Evolutionary conservation across 2,888 invertebrate species (phyloP).

Genomic region (Sphaerophoria rueppellii): DNA sequence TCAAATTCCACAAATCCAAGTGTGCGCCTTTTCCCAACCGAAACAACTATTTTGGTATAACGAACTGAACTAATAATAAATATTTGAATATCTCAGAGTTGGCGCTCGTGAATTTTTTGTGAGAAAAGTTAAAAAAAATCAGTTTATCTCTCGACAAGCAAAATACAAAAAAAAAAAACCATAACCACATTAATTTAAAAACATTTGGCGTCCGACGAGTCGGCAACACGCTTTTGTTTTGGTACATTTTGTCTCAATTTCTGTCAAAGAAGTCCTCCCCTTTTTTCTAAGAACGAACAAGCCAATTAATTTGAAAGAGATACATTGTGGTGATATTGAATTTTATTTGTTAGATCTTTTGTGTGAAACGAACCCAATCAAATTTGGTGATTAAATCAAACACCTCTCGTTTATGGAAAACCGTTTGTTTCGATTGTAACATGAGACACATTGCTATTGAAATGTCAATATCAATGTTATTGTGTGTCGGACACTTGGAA

Average conservation of each 20-base stretch:
- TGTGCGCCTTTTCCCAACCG: neutral
- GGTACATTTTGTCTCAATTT: slow-evolving; percentile 16
- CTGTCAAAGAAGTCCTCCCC: neutral
- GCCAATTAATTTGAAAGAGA: slow-evolving; percentile 33
- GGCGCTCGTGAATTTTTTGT: neutral
- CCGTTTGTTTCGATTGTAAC: slow-evolving; percentile 3
- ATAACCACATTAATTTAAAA: slow-evolving; percentile 9
- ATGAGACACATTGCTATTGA: slow-evolving; percentile 10
- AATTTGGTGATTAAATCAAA: slow-evolving; percentile 11
- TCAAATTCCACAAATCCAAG: slow-evolving; percentile 10
- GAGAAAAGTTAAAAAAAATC: slow-evolving; percentile 33
- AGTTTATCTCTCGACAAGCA: neutral
- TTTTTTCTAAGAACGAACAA: neutral
- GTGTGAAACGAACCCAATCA: neutral
- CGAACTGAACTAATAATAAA: slow-evolving; percentile 1
- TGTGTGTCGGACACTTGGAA: slow-evolving; percentile 9
- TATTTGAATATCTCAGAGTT: slow-evolving; percentile 4
- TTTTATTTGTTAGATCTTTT: slow-evolving; percentile 3
- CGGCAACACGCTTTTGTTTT: slow-evolving; percentile 9
- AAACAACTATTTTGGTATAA: neutral
- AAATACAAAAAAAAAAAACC: neutral
- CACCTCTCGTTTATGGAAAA: slow-evolving; percentile 2
- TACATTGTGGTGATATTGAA: neutral
- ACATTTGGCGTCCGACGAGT: neutral
- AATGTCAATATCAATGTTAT: slow-evolving; percentile 14